A percentile compares a stretch with the other conserved stretches of the same genome.
Evolutionary conservation across 2,113 vertebrate species (phyloP).

Genomic region (Cariama cristata): DNA sequence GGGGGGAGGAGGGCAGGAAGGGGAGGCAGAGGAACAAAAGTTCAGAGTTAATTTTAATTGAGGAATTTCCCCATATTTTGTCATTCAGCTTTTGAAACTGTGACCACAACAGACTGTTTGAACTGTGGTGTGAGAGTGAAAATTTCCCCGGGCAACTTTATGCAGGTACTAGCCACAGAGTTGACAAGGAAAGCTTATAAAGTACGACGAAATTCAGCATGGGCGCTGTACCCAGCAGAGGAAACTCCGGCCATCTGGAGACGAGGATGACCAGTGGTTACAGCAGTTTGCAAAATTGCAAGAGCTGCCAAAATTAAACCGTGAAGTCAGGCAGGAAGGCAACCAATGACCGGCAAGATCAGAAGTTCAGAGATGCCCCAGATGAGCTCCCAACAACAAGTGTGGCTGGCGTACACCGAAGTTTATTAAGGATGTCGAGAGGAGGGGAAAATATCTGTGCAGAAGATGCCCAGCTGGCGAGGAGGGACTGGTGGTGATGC

Average conservation of each 20-base stretch:
- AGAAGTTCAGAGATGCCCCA: slow-evolving; percentile 76
- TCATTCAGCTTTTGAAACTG: slow-evolving; percentile 75
- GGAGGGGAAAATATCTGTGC: slow-evolving; percentile 63
- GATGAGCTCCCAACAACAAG: slow-evolving; percentile 71
- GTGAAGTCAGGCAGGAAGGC: slow-evolving; percentile 70
- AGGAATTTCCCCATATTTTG: slow-evolving; percentile 82
- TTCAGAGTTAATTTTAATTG: slow-evolving; percentile 79
- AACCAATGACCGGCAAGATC: slow-evolving; percentile 70
- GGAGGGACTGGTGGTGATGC: slow-evolving; percentile 82
- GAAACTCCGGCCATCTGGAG: slow-evolving; percentile 68
- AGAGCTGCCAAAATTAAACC: slow-evolving; percentile 79
- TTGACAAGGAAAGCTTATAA: slow-evolving; percentile 14
- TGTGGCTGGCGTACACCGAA: slow-evolving; percentile 55
- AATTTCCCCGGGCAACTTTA: slow-evolving; percentile 55
- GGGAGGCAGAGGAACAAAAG: slow-evolving; percentile 47
- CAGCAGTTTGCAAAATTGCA: slow-evolving; percentile 30
- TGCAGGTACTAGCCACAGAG: slow-evolving; percentile 23
- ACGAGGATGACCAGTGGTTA: slow-evolving; percentile 30
- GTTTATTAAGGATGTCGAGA: slow-evolving; percentile 69
- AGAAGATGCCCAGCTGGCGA: slow-evolving; percentile 90
- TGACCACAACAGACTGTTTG: slow-evolving; percentile 75
- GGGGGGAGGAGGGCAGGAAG: background rate
- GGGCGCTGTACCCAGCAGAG: background rate
- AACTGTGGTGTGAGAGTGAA: slow-evolving; percentile 7
- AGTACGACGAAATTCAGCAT: background rate